Evolutionary conservation across 2,797 vertebrate genomes (phyloP), one percentile per base, ranked within the genome.

Genomic region (Poliocrania exsul): DNA sequence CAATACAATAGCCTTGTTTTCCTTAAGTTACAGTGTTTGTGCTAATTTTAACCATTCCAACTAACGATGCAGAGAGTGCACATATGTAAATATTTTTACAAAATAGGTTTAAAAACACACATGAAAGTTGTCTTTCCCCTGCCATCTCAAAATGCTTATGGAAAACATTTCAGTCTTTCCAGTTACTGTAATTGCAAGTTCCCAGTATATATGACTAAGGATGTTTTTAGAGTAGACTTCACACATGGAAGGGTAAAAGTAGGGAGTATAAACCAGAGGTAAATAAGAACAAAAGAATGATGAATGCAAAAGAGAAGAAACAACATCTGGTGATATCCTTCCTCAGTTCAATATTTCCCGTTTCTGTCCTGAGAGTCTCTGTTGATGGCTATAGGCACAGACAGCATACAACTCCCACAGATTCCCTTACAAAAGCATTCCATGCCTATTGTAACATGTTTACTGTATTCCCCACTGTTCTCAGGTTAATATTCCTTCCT

Each of bases 351-450:
- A 26, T 9, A 69, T 23, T 7, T 9, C 24, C 84, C 11, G 1
- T 33, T 62, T 35, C 23, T 51, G 40, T 67, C 40, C 40, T 70
- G 71, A 86, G 56, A 72, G 19, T 9, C 44, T 33, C 64, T 54
- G 31, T 40, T 73, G 73, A 54, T 6, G 6, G 73, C 51, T 73
- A 62, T 6, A 67, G 62, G 50, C 16, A 29, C 24, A 5, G 13
- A 61, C 8, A 71, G 57, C 78, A 79, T 12, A 61, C 26, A 77
- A 10, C 42, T 89, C 86, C 61, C 60, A 80, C 58, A 29, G 64
- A 88, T 61, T 89, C 26, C 38, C 40, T 93, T 56, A 81, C 47
- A 42, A 74, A 94, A 95, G 71, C n/a, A 50, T 74, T 91, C 82
- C 47, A 56, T 75, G 40, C 25, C 16, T 28, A 31, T 64, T 58